Evolutionary conservation across 1,140 invertebrate genomes (phyloP), one percentile per base, ranked within the genome.

Genomic region (Diachasma alloeum): DNA sequence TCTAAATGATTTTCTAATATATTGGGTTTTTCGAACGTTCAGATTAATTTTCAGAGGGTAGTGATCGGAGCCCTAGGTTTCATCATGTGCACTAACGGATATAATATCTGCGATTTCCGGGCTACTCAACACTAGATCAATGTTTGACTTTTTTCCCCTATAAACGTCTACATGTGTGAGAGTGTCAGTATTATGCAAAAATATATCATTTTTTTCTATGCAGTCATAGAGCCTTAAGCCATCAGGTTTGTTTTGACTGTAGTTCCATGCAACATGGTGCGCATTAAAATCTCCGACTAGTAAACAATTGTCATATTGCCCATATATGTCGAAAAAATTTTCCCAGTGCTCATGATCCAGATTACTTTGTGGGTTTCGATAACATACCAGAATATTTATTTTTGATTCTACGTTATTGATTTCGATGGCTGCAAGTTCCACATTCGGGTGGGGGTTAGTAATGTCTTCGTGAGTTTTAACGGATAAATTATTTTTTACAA

Each of bases 231-330:
- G 46, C 19, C 37, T 76, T 4, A 37, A 9, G 9, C 36, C 36
- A 37, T 37, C 36, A 5, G 36, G 36, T 37, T 37, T 37, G 36
- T 37, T 37, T 37, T 37, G 36, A 4, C 36, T 39, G 26, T 37
- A 75, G 24, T 75, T 75, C 74, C 74, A 69, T 6, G 44, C 46
- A 48, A 48, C 46, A 48, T 48, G 46, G 15, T 48, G 74, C 4
- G 74, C 59, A 44, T 75, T 75, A 31, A 76, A 76, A 70, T 76
- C 74, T 19, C 74, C 74, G 8, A 70, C 31, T 39, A 76, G 46
- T 17, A 76, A 19, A n/a, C 24, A 70, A 36, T 76, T 76, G 11
- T 59, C 39, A 9, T 17, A 36, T 4, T 59, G 13, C 9, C 31
- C 19, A 31, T 53, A 22, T 17, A 59, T 46, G 17, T 31, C 31